phyloP scores from a whole-genome alignment of 2,888 invertebrate genomes.

The Agrochola macilenta region DNA sequence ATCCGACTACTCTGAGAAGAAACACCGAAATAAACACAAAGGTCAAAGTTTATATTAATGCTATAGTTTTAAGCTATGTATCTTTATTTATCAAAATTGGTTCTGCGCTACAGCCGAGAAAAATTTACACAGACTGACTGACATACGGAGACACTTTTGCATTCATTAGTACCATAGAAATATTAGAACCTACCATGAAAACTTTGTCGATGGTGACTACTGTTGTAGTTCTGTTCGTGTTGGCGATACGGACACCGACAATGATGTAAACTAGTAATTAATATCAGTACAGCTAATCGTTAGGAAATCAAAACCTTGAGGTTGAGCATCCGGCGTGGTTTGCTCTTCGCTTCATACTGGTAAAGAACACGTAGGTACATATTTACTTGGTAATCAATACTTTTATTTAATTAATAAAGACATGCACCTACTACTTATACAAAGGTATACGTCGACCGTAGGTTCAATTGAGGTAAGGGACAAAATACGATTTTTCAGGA shows the following conservation, averaged over 20 bases:
- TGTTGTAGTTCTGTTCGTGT: too few relatives aligned
- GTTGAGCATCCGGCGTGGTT: slow-evolving; percentile 24
- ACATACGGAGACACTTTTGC: background rate
- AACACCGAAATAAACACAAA: too few relatives aligned
- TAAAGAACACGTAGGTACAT: background rate
- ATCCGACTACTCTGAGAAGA: too few relatives aligned
- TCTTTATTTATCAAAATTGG: background rate
- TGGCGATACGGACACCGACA: background rate
- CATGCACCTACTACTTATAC: too few relatives aligned
- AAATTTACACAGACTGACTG: background rate
- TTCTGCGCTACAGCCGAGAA: background rate
- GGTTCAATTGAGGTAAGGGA: too few relatives aligned
- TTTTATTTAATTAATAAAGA: background rate
- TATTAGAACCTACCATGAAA: background rate
- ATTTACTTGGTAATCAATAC: slow-evolving; percentile 1
- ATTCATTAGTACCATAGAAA: too few relatives aligned
- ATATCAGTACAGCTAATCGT: slow-evolving; percentile 29
- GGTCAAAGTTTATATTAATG: too few relatives aligned
- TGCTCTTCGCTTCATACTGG: slow-evolving; percentile 6
- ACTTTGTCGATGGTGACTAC: too few relatives aligned
- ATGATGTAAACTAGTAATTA: slow-evolving; percentile 32
- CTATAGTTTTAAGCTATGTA: too few relatives aligned
- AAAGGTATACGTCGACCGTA: too few relatives aligned
- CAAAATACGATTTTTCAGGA: too few relatives aligned
- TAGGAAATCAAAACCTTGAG: slow-evolving; percentile 58